Conservation (phyloP, 2,797 vertebrate genomes). For the Balearica regulorum region DNA sequence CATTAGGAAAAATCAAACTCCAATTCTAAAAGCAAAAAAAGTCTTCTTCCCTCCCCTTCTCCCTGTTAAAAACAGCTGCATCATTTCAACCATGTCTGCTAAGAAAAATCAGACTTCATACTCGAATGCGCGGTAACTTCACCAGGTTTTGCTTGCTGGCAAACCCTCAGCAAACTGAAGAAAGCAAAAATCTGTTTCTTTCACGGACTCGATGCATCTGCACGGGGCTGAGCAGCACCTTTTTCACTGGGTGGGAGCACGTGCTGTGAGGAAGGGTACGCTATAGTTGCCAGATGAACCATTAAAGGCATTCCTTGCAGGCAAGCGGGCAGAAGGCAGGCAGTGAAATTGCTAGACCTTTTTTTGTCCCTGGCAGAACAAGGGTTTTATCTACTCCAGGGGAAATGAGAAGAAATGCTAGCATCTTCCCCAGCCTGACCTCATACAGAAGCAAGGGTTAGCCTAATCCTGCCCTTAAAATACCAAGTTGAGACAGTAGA, state of each 20-base stretch:
- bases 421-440: neutral
- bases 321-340: neutral
- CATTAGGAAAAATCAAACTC: neutral
- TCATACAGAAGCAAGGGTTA: neutral
- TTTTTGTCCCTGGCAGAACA: neutral
- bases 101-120: neutral
- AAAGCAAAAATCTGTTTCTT: neutral
- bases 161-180: neutral
- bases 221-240: neutral
- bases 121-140: neutral
- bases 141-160: neutral
- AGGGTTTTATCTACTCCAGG: neutral
- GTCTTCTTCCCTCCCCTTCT: neutral
- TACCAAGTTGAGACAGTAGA: neutral
- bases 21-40: neutral
- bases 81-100: neutral
- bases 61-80: neutral
- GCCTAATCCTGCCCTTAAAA: neutral
- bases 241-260: neutral
- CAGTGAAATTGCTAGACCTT: neutral
- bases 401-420: neutral
- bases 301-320: neutral
- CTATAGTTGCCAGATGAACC: neutral
- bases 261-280: neutral
- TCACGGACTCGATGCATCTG: rapidly evolving